phyloP scores from a whole-genome alignment of 1,140 invertebrate species.

The Drosophila prosaltans region DNA sequence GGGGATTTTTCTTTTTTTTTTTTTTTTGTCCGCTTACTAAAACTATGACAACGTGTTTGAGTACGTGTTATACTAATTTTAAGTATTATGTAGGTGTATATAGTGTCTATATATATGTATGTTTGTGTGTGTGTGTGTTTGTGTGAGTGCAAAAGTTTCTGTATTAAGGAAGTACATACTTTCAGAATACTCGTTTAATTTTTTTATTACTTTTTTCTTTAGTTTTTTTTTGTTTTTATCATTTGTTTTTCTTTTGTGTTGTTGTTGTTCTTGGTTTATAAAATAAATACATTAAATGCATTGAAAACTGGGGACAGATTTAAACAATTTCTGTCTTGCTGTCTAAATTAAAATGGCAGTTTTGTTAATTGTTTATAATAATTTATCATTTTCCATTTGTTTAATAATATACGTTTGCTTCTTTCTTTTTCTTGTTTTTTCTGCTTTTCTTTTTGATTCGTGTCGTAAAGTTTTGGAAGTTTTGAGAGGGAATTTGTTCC shows the following conservation, averaged over 20 bases:
- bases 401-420: slow-evolving; percentile 27
- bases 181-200: slow-evolving; percentile 2
- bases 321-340: slow-evolving; percentile 27
- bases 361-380: slow-evolving; percentile 41
- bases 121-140: slow-evolving; percentile 13
- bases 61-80: slow-evolving; percentile 40
- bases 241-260: too few species aligned
- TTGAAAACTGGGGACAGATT: slow-evolving; percentile 43
- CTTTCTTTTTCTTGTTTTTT: slow-evolving; percentile 28
- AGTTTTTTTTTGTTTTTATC: too few species aligned
- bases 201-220: slow-evolving; percentile 17
- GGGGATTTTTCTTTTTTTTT: slow-evolving; percentile 16
- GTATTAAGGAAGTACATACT: slow-evolving; percentile 23
- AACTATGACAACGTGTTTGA: slow-evolving; percentile 71
- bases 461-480: slow-evolving; percentile 4
- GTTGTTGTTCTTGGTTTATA: slow-evolving; percentile 31
- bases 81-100: slow-evolving; percentile 21
- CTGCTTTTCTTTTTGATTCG: slow-evolving; percentile 4
- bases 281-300: slow-evolving; percentile 71
- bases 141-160: slow-evolving; percentile 24
- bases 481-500: not conserved
- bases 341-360: slow-evolving; percentile 79
- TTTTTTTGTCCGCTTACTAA: slow-evolving; percentile 56
- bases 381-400: slow-evolving; percentile 25
- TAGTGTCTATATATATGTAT: slow-evolving; percentile 21